Conservation (phyloP, 2,888 invertebrate species). For the Melangyna quadrimaculata region DNA sequence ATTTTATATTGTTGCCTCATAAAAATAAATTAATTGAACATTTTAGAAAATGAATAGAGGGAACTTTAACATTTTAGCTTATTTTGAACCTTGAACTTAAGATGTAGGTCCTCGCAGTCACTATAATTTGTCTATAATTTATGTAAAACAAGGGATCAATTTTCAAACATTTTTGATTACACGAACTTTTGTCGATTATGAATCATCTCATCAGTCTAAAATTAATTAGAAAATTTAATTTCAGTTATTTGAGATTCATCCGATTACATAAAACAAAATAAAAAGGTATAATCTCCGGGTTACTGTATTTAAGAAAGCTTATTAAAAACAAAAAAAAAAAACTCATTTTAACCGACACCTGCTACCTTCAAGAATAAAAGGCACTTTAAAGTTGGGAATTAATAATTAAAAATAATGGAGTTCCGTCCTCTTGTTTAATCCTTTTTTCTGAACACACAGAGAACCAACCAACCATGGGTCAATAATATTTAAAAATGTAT, state of each 20-base stretch:
- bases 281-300: neutral
- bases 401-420: neutral
- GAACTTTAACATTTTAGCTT: neutral
- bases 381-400: neutral
- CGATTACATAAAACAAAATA: neutral
- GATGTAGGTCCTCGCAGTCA: too few relatives aligned
- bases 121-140: neutral
- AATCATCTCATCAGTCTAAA: neutral
- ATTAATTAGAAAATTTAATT: neutral
- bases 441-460: neutral
- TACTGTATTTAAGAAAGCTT: neutral
- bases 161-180: neutral
- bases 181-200: neutral
- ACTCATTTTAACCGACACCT: neutral
- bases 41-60: neutral
- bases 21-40: neutral
- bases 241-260: neutral
- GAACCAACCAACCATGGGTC: neutral
- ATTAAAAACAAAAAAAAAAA: neutral
- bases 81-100: neutral
- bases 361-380: neutral
- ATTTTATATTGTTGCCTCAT: neutral
- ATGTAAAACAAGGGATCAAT: neutral
- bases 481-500: conserved; percentile 16
- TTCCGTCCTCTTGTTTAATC: neutral